Base-by-base conservation (phyloP, 1,140 invertebrate species). In the Cheumatopsyche charites region DNA sequence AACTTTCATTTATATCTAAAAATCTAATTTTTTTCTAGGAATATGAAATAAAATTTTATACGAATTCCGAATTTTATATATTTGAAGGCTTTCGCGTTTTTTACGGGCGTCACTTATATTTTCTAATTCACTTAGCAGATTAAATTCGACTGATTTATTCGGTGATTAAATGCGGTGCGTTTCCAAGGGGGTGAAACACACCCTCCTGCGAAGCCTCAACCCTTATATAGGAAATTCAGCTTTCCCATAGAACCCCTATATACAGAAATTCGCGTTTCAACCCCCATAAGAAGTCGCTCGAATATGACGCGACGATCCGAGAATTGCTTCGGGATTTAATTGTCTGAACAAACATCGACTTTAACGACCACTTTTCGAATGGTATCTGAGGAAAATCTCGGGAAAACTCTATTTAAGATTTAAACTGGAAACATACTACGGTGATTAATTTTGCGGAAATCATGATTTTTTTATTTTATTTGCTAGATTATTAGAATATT, bases 121-220 rank as follows among this genome's bases (percentile, higher is more conserved):
- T 76, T 76, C 72, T 76, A 76, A 74, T 76, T 76, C 75, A 76
- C 75, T 76, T 76, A 76, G 67, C 72, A 65, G 75, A 76, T 76
- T 76, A 76, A 76, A 76, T 74, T 76, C 66, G 66, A 71, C 70
- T 73, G 75, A 76, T 76, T 76, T 76, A 76, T 76, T 74, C 67
- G 75, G 72, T 72, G 75, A 76, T 76, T 76, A 76, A 73, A 76
- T 76, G 72, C 42, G 62, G 23, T 66, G 49, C 62, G 69, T 55
- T 63, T 45, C 25, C 62, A 36, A 4, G 29, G 29, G 29, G 29
- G 9, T 36, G 29, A 36, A 36, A 36, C 29, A 36, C 29, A 36
- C 29, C 29, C 29, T 4, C 29, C n/a, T 45, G 41, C 29, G 36
- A 23, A 63, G 3, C 11, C 23, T 42, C 43, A 15, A 19, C 63